Conservation (phyloP, 2,888 invertebrate genomes). For the Xanthia icteritia region DNA sequence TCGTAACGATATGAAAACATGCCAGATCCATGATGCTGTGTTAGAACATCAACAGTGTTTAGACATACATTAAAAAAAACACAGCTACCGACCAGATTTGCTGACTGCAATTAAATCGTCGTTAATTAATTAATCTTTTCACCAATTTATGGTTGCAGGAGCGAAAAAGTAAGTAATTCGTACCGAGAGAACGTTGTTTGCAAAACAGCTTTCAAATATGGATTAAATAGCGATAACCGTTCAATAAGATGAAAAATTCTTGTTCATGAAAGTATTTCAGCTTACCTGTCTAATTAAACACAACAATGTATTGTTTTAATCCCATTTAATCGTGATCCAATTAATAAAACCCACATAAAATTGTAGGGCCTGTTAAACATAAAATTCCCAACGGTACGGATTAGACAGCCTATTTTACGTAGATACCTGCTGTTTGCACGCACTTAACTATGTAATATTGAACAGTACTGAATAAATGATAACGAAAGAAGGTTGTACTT, state of each 20-base stretch:
- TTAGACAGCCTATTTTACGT: conserved; percentile 37
- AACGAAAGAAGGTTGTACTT: conserved; percentile 83
- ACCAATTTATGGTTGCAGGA: not conserved
- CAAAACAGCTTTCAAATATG: not conserved
- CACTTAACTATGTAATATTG: conserved; percentile 64
- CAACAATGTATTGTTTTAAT: conserved; percentile 36
- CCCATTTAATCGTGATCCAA: conserved; percentile 20
- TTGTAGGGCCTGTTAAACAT: conserved; percentile 36
- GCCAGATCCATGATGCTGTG: not conserved
- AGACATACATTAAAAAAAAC: not conserved
- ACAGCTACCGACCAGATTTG: not conserved
- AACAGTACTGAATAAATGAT: conserved; percentile 63
- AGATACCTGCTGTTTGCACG: conserved; percentile 60
- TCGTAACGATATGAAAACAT: not conserved
- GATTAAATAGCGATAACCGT: not conserved
- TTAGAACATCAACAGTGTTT: not conserved
- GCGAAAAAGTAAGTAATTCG: not conserved
- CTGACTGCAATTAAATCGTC: not conserved
- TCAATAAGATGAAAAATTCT: not conserved
- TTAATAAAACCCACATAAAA: conserved; percentile 47
- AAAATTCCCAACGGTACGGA: conserved; percentile 43
- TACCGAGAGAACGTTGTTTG: not conserved
- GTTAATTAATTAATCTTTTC: not conserved
- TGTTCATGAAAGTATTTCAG: not conserved
- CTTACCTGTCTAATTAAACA: not conserved